These are phyloP conservation scores for Drosophila cyrtoloma DNA, from an alignment of 2,888 invertebrate species.

Conservation along the genomic window DNA sequence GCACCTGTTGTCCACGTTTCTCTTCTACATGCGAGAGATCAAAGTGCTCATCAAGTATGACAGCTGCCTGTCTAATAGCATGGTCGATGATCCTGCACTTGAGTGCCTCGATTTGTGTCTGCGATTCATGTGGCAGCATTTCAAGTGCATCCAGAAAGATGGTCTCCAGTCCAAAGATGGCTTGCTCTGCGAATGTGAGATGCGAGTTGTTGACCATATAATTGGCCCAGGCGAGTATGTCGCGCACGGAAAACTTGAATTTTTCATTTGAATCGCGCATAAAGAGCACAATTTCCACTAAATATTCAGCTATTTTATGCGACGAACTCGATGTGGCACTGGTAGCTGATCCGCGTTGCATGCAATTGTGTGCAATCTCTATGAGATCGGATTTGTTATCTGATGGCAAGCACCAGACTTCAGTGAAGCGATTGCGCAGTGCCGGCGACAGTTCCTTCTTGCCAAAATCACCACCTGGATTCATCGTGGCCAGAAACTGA, in stretches of 20 bases:
- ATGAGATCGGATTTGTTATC: slow-evolving; percentile 90
- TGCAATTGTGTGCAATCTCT: slow-evolving; percentile 92
- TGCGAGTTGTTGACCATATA: slow-evolving; percentile 88
- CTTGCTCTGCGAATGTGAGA: slow-evolving; percentile 87
- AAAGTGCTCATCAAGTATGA: slow-evolving; percentile 85
- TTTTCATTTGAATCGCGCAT: slow-evolving; percentile 91
- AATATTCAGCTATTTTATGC: slow-evolving; percentile 88
- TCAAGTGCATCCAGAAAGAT: slow-evolving; percentile 97
- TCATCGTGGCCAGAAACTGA: slow-evolving; percentile 98
- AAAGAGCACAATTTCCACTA: slow-evolving; percentile 93
- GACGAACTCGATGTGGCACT: slow-evolving; percentile 70
- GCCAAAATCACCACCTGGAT: slow-evolving; percentile 99
- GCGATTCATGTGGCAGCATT: slow-evolving; percentile 90
- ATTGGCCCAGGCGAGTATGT: slow-evolving; percentile 95
- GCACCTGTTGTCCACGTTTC: slow-evolving; percentile 82
- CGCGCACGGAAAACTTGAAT: slow-evolving; percentile 95
- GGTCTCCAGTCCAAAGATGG: slow-evolving; percentile 95
- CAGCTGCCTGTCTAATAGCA: slow-evolving; percentile 87
- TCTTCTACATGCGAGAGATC: slow-evolving; percentile 82
- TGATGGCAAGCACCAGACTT: slow-evolving; percentile 97
- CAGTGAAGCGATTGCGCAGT: slow-evolving; percentile 98
- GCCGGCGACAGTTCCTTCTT: slow-evolving; percentile 99
- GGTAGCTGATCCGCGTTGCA: slow-evolving; percentile 81
- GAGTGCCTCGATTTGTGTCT: slow-evolving; percentile 85
- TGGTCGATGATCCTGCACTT: slow-evolving; percentile 87